Base-by-base conservation (phyloP, 1,140 invertebrate species). In the Drosophila obscura region DNA sequence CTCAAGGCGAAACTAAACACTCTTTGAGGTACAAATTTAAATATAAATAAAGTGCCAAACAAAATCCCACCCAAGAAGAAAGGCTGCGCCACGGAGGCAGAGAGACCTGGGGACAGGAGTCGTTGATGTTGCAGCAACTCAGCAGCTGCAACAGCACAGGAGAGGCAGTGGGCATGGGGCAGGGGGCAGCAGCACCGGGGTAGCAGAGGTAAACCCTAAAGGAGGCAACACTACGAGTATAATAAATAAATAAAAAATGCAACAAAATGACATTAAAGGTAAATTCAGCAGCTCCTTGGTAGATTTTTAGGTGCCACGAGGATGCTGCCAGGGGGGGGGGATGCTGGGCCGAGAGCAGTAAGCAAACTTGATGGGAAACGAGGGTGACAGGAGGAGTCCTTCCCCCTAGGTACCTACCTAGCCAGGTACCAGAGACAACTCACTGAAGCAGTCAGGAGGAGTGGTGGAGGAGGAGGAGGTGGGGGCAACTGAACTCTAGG, bases 41-140 rank as follows among this genome's bases (percentile, higher is more conserved):
- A 87, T 87, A 87, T 88, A 87, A 87, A 87, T 87, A 87, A 87
- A 87, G 78, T 87, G 83, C 71, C 82, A 88, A 87, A 87, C 82
- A 82, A 87, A 87, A 83, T 87, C 69, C 35, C 77, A 45, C 66
- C 62, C 58, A 73, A 78, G 49, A 48, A 57, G 46, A 74, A 73
- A 63, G 50, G 56, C 24, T 43, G 28, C 41, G 22, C 53, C 44
- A 61, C 49, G 46, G 56, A 35, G 22, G 8, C n/a, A 28, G 55
- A 11, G 41, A 24, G 31, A 11, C 31, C 31, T 35, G 31, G 35
- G 35, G 35, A 13, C 35, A 39, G 35, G 35, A 39, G 35, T 39
- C 35, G 35, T 39, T 39, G 35, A 73, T 57, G 58, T 44, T 44
- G 77, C 77, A 45, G 50, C 59, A 66, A 61, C n/a, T n/a, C n/a